A percentile compares a stretch with the other conserved stretches of the same genome.
phyloP scores from a whole-genome alignment of 2,797 vertebrate species.

The Adelosebastes latens region DNA sequence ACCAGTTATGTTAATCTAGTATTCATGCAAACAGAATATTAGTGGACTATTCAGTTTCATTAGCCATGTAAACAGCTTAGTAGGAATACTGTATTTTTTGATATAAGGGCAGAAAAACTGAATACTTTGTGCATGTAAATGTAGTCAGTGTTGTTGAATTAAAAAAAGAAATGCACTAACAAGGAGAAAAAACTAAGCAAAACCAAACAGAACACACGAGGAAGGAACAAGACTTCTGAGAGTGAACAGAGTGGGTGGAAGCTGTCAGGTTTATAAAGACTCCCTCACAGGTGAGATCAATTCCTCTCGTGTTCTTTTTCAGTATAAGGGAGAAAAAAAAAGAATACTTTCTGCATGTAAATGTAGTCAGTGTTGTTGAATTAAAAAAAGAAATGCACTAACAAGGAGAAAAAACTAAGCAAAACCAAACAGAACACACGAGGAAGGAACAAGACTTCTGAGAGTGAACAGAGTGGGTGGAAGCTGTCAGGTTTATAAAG shows the following conservation, averaged over 20 bases:
- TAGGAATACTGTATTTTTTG: too few relatives aligned
- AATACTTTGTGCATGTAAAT: too few relatives aligned
- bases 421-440: not conserved
- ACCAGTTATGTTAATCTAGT: too few relatives aligned
- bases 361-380: not conserved
- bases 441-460: not conserved
- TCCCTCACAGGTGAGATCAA: not conserved
- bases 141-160: not conserved
- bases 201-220: not conserved
- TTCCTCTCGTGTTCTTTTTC: not conserved
- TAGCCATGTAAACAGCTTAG: too few relatives aligned
- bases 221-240: not conserved
- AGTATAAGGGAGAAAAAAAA: too few relatives aligned
- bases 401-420: not conserved
- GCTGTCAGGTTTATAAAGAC: not conserved
- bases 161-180: not conserved
- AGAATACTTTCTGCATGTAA: not conserved
- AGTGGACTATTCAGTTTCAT: too few relatives aligned
- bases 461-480: not conserved
- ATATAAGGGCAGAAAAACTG: too few relatives aligned
- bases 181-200: not conserved
- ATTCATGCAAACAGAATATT: too few relatives aligned
- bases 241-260: not conserved
- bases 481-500: not conserved
- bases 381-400: too few relatives aligned